Base-by-base conservation (phyloP, 2,888 invertebrate species). In the Crematogaster levior region DNA sequence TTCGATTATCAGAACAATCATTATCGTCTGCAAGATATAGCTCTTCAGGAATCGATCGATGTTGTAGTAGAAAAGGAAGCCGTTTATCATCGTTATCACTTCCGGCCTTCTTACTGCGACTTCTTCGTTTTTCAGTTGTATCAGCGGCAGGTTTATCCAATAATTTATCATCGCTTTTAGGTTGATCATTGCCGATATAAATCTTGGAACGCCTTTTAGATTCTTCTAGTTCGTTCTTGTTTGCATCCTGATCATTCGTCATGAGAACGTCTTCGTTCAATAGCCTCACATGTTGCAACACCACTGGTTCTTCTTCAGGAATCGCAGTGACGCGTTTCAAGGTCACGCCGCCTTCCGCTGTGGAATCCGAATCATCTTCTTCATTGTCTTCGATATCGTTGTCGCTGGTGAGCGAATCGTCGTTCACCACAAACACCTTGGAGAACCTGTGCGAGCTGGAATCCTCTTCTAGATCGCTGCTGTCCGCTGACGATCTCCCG, bases 341-440 rank as follows among this genome's bases (percentile, higher is more conserved):
- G 0, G 90, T 90, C 0, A 92, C 90, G 4, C 91, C 91, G 7
- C 90, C 89, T 15, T 93, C 92, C 1, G 91, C 89, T 3, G 91
- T 90, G 0, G 92, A 93, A 56, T 93, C 93, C 1, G 90, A 91
- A 68, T 93, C 93, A 7, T 88, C 88, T 56, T 90, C 91, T 63
- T 89, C 91, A 56, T 92, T 93, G 51, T 94, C 94, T 48, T 93
- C 94, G 75, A 93, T 91, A 18, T 94, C 94, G 74, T 93, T 93
- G 65, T 94, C 93, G 82, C 94, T 94, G 6, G 92, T 93, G 27
- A 93, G 86, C 0, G 93, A 92, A 18, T 94, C 94, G 58, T 94
- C 94, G 85, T 95, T 95, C 1, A 95, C 94, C 0, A 95, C 94
- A 74, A 95, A 94, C 0, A 95, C 94, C 3, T 94, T 91, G 0